Base-by-base conservation (phyloP, 1,140 invertebrate genomes). In the Brachionus rubens region DNA sequence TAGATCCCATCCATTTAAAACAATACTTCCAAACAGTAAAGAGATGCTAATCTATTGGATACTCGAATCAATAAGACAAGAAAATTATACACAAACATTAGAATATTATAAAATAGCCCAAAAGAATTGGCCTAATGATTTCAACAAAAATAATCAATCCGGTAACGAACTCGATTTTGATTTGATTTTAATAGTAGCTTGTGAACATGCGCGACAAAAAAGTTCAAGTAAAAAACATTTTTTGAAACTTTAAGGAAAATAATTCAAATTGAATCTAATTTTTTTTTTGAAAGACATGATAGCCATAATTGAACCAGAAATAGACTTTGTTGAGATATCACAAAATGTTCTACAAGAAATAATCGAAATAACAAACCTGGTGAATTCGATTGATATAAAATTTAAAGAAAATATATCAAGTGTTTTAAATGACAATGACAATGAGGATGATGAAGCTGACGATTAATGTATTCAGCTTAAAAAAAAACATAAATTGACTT, bases 351-450 rank as follows among this genome's bases (percentile, higher is more conserved):
- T 65, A 24, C 33, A 43, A 14, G 59, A 65, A 26, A 43, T 43
- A 5, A 65, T 65, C 12, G 59, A 65, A 43, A 65, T 65, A 24
- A 65, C 59, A 41, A 65, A 65, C 24, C 12, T 65, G 19, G 36
- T 65, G 41, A 65, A 43, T 65, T 21, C 21, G 26, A 65, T 43
- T 43, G 59, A 65, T 65, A 65, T 43, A 43, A 41, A 43, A 43
- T 65, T 65, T 12, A 65, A 65, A 28, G 59, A 65, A 65, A 65
- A 65, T 41, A 65, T 65, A 43, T 65, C 59, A 65, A 65, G 59
- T 36, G 59, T 65, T 9, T n/a, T 65, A 43, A 65, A 65, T 41
- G 59, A 65, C 40, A 43, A 65, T 65, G 59, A 65, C 12, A 43
- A 65, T 28, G 59, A 65, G 12, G 40, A 43, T 24, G 40, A 65